Base-by-base conservation (phyloP, 1,140 invertebrate genomes). In the Drosophila tsacasi region DNA sequence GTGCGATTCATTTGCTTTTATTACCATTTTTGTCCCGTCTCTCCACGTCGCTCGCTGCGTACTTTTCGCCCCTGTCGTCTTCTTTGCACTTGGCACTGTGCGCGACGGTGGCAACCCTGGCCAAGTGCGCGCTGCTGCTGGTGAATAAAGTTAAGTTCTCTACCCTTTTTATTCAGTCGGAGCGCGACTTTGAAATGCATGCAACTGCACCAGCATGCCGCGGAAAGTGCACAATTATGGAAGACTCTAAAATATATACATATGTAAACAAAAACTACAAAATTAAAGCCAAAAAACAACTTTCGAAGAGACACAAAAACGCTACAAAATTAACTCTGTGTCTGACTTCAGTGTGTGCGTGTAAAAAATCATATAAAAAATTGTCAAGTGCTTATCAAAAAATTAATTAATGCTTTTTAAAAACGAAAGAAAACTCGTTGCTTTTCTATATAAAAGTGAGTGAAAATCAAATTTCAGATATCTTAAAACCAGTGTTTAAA, bases 1-100 rank as follows among this genome's bases (percentile, higher is more conserved):
- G 84, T 90, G 81, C 85, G 84, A 90, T 90, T 89, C 81, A 89
- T 89, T 89, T 89, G 86, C 75, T 79, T 89, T 90, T 89, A 89
- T 89, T 89, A 81, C 77, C 78, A 90, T 89, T 90, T 90, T 81
- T 79, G 75, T 15, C 42, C 68, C 37, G 54, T 50, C 69, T 35
- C 67, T 37, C 12, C n/a, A 27, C 42, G 57, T 27, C 50, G 5
- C 64, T 79, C 54, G 21, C 76, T 62, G 23, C 35, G 54, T 25
- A 25, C 8, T 61, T 65, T 39, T 54, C 62, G 67, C 50, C 69
- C 64, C 65, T 59, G 27, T 75, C 63, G 27, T 67, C 58, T 59
- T 57, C 71, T 76, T 32, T 42, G 68, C 61, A 63, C 71, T 71
- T 67, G 83, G 60, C 73, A 73, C 72, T 77, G 37, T 40, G 59